A percentile compares a stretch with the other conserved stretches of the same genome.
phyloP scores from a whole-genome alignment of 2,113 vertebrate species.

The Merops nubicus region DNA sequence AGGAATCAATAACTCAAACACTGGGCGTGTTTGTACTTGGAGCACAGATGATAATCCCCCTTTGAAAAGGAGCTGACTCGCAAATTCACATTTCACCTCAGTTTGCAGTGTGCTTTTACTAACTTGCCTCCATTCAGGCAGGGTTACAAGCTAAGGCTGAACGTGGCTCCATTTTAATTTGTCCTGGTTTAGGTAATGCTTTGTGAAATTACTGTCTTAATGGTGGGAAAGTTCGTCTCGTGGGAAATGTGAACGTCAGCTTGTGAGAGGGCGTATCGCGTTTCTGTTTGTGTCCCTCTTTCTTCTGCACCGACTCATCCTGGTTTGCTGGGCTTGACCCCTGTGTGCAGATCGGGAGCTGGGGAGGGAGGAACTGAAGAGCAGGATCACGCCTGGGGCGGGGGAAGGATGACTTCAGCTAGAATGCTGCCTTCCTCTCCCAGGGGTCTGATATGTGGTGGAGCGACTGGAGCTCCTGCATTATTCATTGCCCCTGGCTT shows the following conservation, averaged over 20 bases:
- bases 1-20: neutral
- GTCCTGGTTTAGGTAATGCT: neutral
- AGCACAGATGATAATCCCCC: neutral
- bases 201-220: neutral
- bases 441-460: neutral
- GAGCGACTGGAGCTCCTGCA: slow-evolving; percentile 40
- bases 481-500: slow-evolving; percentile 56
- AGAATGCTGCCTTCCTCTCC: neutral
- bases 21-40: neutral
- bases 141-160: neutral
- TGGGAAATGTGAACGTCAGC: neutral
- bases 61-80: neutral
- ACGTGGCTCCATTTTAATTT: neutral
- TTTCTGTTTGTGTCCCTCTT: neutral
- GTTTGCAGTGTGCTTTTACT: neutral
- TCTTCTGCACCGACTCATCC: neutral
- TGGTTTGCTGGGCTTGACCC: neutral
- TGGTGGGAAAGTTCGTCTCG: neutral
- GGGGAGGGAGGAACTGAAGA: neutral
- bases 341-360: neutral
- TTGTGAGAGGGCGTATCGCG: neutral
- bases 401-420: slow-evolving; percentile 1
- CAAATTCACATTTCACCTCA: neutral
- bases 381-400: neutral
- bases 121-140: neutral